These are phyloP conservation scores for Basileuterus tristriatus DNA, from an alignment of 2,797 vertebrate genomes.

Conservation along the genomic window DNA sequence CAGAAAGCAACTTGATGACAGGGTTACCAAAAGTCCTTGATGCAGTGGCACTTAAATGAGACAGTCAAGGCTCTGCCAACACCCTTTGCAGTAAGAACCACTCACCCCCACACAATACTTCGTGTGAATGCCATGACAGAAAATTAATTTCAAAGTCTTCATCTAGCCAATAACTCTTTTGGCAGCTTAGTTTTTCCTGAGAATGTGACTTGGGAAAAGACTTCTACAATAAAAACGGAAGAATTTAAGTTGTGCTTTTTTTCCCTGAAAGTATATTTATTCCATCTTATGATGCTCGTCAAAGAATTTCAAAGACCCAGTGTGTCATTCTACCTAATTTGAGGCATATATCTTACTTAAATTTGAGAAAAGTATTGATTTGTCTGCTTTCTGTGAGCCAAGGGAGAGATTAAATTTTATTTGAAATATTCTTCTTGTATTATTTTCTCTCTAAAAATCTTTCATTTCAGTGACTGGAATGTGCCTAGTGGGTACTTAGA, in stretches of 20 bases:
- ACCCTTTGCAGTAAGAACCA: not conserved
- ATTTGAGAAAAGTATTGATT: slow-evolving; percentile 31
- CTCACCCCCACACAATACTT: slow-evolving; percentile 27
- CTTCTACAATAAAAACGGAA: not conserved
- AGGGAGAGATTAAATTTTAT: slow-evolving; percentile 20
- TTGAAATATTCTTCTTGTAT: slow-evolving; percentile 18
- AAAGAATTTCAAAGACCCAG: not conserved
- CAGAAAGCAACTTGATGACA: slow-evolving; percentile 41
- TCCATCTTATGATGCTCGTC: not conserved
- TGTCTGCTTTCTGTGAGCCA: not conserved
- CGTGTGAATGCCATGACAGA: slow-evolving; percentile 25
- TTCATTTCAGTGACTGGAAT: not conserved
- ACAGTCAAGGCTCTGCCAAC: slow-evolving; percentile 50
- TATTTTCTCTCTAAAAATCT: not conserved
- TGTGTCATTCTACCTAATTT: not conserved
- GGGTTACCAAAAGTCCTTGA: slow-evolving; percentile 50
- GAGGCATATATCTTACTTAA: not conserved
- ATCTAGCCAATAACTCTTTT: not conserved
- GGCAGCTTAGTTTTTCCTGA: not conserved
- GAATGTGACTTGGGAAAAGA: not conserved
- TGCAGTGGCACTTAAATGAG: slow-evolving; percentile 48
- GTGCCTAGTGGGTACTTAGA: not conserved
- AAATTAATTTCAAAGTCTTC: slow-evolving; percentile 52
- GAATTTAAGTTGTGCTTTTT: not conserved
- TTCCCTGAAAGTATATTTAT: not conserved